Evolutionary conservation across 2,888 invertebrate species (phyloP), one percentile per base, ranked within the genome.

Genomic region (Andrena flavipes): DNA sequence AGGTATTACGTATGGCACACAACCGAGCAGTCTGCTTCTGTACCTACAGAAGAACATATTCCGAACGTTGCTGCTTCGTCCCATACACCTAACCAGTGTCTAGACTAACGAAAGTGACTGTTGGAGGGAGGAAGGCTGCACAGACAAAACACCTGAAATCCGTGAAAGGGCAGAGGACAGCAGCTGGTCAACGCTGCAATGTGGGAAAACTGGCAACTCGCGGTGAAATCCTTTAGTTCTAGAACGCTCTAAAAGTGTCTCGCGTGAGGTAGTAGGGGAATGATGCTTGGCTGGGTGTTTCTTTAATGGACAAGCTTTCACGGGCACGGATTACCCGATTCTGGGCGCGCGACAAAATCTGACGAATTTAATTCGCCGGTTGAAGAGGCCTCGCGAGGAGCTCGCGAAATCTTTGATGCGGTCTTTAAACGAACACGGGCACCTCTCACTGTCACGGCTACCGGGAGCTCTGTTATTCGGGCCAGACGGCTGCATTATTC

Each of bases 401-500:
- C 75, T 80, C 62, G 64, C 56, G 51, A 68, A 70, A 81, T 62
- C 54, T 79, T 79, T 51, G 30, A 65, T 35, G 74, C 62, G 49
- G 26, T 35, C n/a, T 33, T 23, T 64, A 13, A 74, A 67, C 62
- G 51, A 67, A 65, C 65, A 23, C 60, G 8, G 62, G 35, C 8
- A 26, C 42, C 59, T 59, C 56, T 62, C 73, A 59, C 73, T 71
- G 74, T 82, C 82, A 68, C 60, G 82, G 56, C 48, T 63, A 70
- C 48, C 49, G 23, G 13, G 7, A 30, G 10, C 56, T 49, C 42
- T 5, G 65, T 35, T 70, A 65, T 26, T 63, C 76, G n/a, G 42
- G 42, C 64, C 64, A 71, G 76, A 83, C 83, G 48, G 59, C 35
- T 67, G 49, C 82, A 83, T 83, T 74, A 76, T 77, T 71, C 82